Evolutionary conservation across 2,888 invertebrate genomes (phyloP), one percentile per base, ranked within the genome.

Genomic region (Nymphalis c-album): DNA sequence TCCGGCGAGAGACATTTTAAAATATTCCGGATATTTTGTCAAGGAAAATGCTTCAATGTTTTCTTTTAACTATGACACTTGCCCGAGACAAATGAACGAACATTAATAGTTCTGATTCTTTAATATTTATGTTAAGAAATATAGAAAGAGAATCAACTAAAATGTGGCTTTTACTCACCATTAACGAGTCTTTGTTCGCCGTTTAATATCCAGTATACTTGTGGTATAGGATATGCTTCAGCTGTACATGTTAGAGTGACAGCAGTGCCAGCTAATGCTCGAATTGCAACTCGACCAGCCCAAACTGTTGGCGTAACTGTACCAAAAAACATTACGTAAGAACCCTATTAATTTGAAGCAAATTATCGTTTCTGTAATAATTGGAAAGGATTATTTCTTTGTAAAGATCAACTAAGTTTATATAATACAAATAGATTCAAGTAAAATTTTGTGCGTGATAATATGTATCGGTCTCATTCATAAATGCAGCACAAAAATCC

Each of bases 301-400:
- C 94, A 95, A 60, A 96, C 95, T 85, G 95, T 94, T 5, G 96
- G 96, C 0, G 95, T 92, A 85, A 96, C 96, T 96, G 90, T 35
- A 51, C 40, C 60, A 60, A 16, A 60, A 55, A 7, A 55, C 4
- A n/a, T n/a, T 31, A 31, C 26, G 26, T 7, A 8, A 16, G 4
- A 22, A 20, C 8, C n/a, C n/a, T n/a, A n/a, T n/a, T n/a, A n/a
- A 40, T 13, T 40, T 31, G 1, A 40, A 13, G 13, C 13, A 13
- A 40, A 40, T 40, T 40, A 13, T 40, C 40, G 13, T 40, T 10
- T 40, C 4, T 4, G 4, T 13, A 40, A 31, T 13, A 13, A 13
- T 40, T 13, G 13, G 40, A 40, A 40, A 4, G 4, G 13, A 4
- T 4, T 40, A 40, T 13, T 13, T 2, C 26, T 26, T 26, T 13